Conservation (phyloP, 2,113 vertebrate species). For the Atlantisia rogersi region DNA sequence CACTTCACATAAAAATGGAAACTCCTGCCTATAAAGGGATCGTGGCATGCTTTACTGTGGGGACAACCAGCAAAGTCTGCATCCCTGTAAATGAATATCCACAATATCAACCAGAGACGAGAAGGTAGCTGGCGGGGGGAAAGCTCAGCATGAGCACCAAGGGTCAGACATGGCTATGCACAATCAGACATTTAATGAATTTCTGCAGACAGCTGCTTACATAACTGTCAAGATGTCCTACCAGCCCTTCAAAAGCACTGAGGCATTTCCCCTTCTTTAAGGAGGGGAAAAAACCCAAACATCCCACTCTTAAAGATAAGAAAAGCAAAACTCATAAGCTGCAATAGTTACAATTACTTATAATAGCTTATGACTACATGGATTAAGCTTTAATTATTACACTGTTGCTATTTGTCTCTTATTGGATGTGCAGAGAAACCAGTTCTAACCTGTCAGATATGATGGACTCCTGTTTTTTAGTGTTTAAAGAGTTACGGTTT, state of each 20-base stretch:
- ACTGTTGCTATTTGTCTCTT: constrained; percentile 25
- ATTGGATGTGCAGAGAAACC: neutral
- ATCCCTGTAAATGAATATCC: constrained; percentile 39
- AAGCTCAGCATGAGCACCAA: constrained; percentile 35
- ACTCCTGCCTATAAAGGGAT: neutral
- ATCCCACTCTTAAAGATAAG: neutral
- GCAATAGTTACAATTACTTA: constrained; percentile 7
- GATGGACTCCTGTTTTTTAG: constrained; percentile 10
- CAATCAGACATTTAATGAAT: constrained; percentile 64
- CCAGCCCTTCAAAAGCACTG: constrained; percentile 34
- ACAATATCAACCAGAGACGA: neutral
- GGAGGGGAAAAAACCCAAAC: neutral
- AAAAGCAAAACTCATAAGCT: neutral
- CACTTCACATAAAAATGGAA: neutral
- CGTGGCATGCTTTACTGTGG: neutral
- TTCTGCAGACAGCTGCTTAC: constrained; percentile 64
- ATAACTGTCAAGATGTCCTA: constrained; percentile 40
- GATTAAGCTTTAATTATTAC: constrained; percentile 52
- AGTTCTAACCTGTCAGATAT: constrained; percentile 29
- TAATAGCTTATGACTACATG: constrained; percentile 49
- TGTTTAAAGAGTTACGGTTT: constrained; percentile 5
- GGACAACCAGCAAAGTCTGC: neutral
- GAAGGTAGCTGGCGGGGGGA: neutral
- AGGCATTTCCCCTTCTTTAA: constrained; percentile 27
- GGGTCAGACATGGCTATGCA: constrained; percentile 41